phyloP scores from a whole-genome alignment of 2,888 invertebrate species.

The Marronus borbonicus region DNA sequence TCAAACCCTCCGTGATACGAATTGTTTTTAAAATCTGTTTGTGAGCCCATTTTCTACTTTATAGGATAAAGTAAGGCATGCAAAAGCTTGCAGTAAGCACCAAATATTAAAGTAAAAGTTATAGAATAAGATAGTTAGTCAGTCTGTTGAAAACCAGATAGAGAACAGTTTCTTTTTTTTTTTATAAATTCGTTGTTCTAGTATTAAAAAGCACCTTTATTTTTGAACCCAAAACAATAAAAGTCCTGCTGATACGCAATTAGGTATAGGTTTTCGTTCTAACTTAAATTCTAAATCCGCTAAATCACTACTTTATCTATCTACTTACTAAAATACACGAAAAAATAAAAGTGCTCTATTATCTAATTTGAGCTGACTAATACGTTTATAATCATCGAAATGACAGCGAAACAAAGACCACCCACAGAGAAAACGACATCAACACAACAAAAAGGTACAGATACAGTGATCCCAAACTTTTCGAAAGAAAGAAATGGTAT shows the following conservation, averaged over 20 bases:
- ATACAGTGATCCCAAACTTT: background rate
- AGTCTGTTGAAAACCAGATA: too few species aligned
- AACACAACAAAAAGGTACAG: slow-evolving; percentile 1
- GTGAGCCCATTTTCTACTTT: too few species aligned
- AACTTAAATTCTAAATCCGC: background rate
- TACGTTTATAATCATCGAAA: slow-evolving; percentile 48
- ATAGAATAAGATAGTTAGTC: too few species aligned
- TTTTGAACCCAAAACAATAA: background rate
- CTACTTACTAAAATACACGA: background rate
- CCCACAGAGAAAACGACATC: background rate
- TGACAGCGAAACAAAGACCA: background rate
- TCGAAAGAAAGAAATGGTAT: too few species aligned
- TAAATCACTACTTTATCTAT: background rate
- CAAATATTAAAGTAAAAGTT: too few species aligned
- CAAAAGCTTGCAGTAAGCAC: too few species aligned
- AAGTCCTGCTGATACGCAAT: background rate
- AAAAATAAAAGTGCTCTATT: slow-evolving; percentile 51
- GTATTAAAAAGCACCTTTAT: slow-evolving; percentile 20
- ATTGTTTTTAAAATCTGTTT: too few species aligned
- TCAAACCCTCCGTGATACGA: too few species aligned
- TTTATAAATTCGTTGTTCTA: too few species aligned
- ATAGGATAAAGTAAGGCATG: too few species aligned
- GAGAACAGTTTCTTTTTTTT: too few species aligned
- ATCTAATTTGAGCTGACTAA: slow-evolving; percentile 53
- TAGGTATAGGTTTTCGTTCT: background rate